phyloP scores from a whole-genome alignment of 2,888 invertebrate genomes.

The Tanypteryx hageni region DNA sequence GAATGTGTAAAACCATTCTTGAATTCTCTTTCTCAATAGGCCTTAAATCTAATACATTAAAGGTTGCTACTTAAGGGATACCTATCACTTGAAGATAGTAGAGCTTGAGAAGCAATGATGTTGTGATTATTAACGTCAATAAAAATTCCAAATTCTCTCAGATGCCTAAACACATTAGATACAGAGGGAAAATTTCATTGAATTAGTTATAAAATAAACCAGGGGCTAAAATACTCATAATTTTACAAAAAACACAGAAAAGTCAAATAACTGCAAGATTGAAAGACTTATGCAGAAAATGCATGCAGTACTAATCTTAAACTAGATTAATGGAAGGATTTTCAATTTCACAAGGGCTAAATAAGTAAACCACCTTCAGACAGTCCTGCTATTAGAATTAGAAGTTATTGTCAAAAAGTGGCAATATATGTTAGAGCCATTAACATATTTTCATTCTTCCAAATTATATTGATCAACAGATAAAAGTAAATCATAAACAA shows the following conservation, averaged over 20 bases:
- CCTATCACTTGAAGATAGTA: slow-evolving; percentile 62
- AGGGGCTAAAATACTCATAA: slow-evolving; percentile 8
- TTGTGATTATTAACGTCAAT: slow-evolving; percentile 42
- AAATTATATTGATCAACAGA: neutral
- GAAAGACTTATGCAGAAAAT: slow-evolving; percentile 39
- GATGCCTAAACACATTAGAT: slow-evolving; percentile 57
- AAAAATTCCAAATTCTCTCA: slow-evolving; percentile 52
- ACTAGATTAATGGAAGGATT: slow-evolving; percentile 46
- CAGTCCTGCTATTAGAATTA: slow-evolving; percentile 44
- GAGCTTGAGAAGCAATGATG: slow-evolving; percentile 59
- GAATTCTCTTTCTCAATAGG: slow-evolving; percentile 49
- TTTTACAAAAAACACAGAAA: neutral
- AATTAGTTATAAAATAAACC: slow-evolving; percentile 48
- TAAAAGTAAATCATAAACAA: slow-evolving; percentile 21
- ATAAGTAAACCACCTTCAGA: slow-evolving; percentile 58
- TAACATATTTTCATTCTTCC: slow-evolving; percentile 27
- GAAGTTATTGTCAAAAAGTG: slow-evolving; percentile 63
- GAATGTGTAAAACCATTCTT: slow-evolving; percentile 40
- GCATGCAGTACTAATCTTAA: slow-evolving; percentile 50
- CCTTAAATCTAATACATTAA: slow-evolving; percentile 62
- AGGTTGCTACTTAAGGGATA: slow-evolving; percentile 50
- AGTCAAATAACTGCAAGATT: neutral
- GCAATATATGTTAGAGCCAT: slow-evolving; percentile 53
- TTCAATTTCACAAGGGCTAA: slow-evolving; percentile 30
- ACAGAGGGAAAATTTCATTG: slow-evolving; percentile 41